These are phyloP conservation scores for Halichoerus grypus DNA, from an alignment of 2,113 vertebrate genomes.

Conservation along the genomic window DNA sequence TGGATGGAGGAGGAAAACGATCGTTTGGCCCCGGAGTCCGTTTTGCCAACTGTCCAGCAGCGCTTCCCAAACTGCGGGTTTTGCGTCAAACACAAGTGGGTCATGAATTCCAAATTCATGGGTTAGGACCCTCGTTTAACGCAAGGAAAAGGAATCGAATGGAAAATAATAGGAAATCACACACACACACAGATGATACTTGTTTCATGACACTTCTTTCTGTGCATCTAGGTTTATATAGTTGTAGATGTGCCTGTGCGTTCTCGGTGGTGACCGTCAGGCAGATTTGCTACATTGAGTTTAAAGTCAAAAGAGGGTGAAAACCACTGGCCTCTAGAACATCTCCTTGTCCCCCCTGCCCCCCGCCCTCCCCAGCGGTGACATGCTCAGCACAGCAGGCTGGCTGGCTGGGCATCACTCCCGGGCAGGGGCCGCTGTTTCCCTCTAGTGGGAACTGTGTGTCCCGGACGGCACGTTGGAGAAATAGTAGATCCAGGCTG, in stretches of 20 bases:
- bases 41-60: neutral
- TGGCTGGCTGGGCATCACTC: fast-evolving
- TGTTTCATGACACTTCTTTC: neutral
- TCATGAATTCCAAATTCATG: neutral
- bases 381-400: neutral
- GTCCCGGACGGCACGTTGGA: neutral
- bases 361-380: fast-evolving
- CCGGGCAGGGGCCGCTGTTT: neutral
- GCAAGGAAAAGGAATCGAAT: neutral
- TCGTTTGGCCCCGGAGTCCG: neutral
- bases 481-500: neutral
- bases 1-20: neutral
- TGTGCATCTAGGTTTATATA: neutral
- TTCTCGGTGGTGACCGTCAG: neutral
- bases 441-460: neutral
- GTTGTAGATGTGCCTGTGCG: neutral
- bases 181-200: neutral
- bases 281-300: neutral
- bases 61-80: neutral
- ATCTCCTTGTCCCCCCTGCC: neutral
- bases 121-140: neutral
- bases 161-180: neutral
- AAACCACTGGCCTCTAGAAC: neutral
- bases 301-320: neutral
- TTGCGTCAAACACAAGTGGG: neutral